Evolutionary conservation across 2,888 invertebrate genomes (phyloP).

Genomic region (Cataglyphis cursor): DNA sequence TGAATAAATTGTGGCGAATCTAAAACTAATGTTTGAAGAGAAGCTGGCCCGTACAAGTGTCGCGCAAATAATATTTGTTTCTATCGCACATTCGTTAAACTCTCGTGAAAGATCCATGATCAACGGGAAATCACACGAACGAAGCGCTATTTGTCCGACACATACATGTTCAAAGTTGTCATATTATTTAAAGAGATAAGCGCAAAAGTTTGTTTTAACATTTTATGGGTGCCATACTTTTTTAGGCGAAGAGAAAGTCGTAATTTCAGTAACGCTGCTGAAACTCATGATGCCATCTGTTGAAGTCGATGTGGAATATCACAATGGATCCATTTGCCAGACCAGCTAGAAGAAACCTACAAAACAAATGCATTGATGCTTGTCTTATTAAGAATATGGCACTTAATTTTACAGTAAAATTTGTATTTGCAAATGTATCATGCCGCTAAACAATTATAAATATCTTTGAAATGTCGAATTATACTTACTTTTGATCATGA

Average conservation of each 20-base stretch:
- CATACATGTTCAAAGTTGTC: conserved; percentile 36
- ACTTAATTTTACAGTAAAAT: not conserved
- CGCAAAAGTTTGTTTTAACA: not conserved
- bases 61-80: conserved; percentile 13
- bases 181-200: conserved; percentile 36
- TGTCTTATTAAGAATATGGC: not conserved
- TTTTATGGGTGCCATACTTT: conserved; percentile 8
- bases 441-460: not conserved
- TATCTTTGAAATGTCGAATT: not conserved
- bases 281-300: conserved; percentile 98
- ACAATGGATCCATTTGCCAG: conserved; percentile 99
- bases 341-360: conserved; percentile 98
- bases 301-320: conserved; percentile 99
- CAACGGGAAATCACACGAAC: not conserved
- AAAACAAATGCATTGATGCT: conserved; percentile 63
- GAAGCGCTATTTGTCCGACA: conserved; percentile 5
- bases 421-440: not conserved
- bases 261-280: conserved; percentile 94
- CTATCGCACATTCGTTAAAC: not conserved
- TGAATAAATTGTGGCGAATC: conserved; percentile 23
- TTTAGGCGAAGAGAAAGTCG: conserved; percentile 65
- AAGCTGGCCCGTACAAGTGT: conserved; percentile 38
- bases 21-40: conserved; percentile 26
- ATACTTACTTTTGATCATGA: conserved; percentile 98
- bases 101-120: conserved; percentile 5